phyloP scores from a whole-genome alignment of 2,113 vertebrate genomes.

The Chlamydotis undulata region DNA sequence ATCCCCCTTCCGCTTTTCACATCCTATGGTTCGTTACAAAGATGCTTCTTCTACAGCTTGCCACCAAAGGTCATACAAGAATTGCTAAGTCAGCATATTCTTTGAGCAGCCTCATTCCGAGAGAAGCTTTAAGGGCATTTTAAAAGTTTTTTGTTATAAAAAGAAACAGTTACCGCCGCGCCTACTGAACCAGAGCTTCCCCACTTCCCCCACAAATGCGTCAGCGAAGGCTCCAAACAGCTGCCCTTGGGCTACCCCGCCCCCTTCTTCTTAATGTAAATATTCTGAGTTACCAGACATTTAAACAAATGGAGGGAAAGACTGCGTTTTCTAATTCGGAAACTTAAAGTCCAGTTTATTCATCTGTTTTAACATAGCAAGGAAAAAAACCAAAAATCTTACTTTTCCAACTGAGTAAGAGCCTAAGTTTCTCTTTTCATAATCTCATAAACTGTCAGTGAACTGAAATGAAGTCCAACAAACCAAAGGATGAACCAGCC shows the following conservation, averaged over 20 bases:
- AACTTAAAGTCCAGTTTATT: not conserved
- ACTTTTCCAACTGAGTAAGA: not conserved
- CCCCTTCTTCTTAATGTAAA: not conserved
- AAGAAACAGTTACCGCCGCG: not conserved
- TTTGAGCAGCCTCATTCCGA: not conserved
- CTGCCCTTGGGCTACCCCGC: not conserved
- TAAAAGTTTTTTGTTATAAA: not conserved
- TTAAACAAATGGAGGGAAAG: not conserved
- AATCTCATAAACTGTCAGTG: not conserved
- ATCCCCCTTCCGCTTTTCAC: not conserved
- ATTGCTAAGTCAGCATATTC: not conserved
- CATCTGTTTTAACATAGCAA: not conserved
- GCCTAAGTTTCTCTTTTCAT: not conserved
- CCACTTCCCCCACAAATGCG: not conserved
- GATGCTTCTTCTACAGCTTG: not conserved
- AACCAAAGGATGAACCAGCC: not conserved
- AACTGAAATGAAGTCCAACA: not conserved
- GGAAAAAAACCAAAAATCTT: conserved; percentile 38
- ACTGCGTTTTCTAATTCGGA: not conserved
- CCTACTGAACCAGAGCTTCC: not conserved
- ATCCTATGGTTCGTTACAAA: not conserved
- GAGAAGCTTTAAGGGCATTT: not conserved
- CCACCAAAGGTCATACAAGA: not conserved
- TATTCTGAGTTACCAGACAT: not conserved
- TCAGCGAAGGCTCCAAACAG: not conserved